Base-by-base conservation (phyloP, 2,888 invertebrate genomes). In the Anticlea derivata region DNA sequence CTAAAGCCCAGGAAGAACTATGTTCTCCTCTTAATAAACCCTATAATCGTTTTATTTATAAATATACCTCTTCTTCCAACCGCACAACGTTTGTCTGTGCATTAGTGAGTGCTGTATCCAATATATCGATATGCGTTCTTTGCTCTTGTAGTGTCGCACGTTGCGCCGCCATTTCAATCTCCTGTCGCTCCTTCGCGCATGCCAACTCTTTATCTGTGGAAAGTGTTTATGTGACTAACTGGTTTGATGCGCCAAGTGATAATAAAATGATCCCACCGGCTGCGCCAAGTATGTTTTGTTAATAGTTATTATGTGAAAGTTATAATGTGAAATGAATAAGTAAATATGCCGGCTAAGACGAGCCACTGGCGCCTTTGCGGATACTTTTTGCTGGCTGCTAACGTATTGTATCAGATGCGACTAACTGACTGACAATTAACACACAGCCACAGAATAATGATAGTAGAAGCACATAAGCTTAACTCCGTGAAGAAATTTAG, bases 71-170 rank as follows among this genome's bases (percentile, higher is more conserved):
- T 77, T 97, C 97, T 83, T 98, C 97, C 1, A 97, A 91, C 12
- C 96, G 92, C 40, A 96, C 95, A 33, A 97, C 96, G 80, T 97
- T 97, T 50, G 95, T 93, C 84, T 98, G 98, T 4, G 97, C 97
- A 84, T 97, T 97, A 46, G 96, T 96, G 57, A 98, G 92, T 46
- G 98, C 98, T 13, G 95, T 96, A 78, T 98, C 97, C 43, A 98
- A 92, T 66, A 98, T 97, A 70, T 97, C 97, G 75, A 98, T 97
- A 81, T 98, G 97, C 17, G 96, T 97, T 56, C 97, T 92, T 77
- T 98, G 98, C 74, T 98, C 98, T 76, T 97, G 96, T 54, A 98
- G 84, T 7, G 97, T 97, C 8, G 96, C 96, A 65, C 96, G 92
- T 78, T 97, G 97, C 0, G 97, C 97, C 8, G 96, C 94, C 73